A percentile compares a stretch with the other conserved stretches of the same genome.
Evolutionary conservation across 1,140 invertebrate species (phyloP).

Genomic region (Drosophila nebulosa): DNA sequence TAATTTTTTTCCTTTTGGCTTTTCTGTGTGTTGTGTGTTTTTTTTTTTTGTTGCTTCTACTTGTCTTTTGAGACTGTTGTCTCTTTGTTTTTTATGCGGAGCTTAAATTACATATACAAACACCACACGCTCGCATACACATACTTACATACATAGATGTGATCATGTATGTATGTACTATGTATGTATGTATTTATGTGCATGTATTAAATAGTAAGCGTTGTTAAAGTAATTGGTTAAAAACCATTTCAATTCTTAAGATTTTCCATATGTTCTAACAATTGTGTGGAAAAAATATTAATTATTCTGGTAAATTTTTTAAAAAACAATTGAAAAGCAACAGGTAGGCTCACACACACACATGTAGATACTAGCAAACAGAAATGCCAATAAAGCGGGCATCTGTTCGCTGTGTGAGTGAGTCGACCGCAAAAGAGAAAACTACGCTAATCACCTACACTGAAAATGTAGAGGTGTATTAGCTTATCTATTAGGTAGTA

Average conservation of each 20-base stretch:
- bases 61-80: slow-evolving; percentile 24
- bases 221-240: slow-evolving; percentile 46
- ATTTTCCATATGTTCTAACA: slow-evolving; percentile 52
- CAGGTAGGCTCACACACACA: slow-evolving; percentile 54
- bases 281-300: slow-evolving; percentile 58
- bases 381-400: slow-evolving; percentile 32
- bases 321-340: slow-evolving; percentile 71
- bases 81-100: slow-evolving; percentile 50
- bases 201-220: slow-evolving; percentile 5
- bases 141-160: neutral
- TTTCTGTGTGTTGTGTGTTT: neutral
- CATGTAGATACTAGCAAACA: slow-evolving; percentile 16
- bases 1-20: slow-evolving; percentile 35
- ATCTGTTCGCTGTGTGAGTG: slow-evolving; percentile 32
- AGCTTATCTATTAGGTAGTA: neutral
- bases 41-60: slow-evolving; percentile 18
- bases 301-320: slow-evolving; percentile 47
- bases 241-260: slow-evolving; percentile 45
- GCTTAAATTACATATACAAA: slow-evolving; percentile 31
- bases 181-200: slow-evolving; percentile 10
- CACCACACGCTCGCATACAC: slow-evolving; percentile 6
- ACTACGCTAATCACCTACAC: slow-evolving; percentile 61
- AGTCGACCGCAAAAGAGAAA: slow-evolving; percentile 72
- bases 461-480: slow-evolving; percentile 2
- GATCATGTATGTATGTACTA: slow-evolving; percentile 3